Evolutionary conservation across 2,888 invertebrate genomes (phyloP).

Genomic region (Orchesellides sinensis): DNA sequence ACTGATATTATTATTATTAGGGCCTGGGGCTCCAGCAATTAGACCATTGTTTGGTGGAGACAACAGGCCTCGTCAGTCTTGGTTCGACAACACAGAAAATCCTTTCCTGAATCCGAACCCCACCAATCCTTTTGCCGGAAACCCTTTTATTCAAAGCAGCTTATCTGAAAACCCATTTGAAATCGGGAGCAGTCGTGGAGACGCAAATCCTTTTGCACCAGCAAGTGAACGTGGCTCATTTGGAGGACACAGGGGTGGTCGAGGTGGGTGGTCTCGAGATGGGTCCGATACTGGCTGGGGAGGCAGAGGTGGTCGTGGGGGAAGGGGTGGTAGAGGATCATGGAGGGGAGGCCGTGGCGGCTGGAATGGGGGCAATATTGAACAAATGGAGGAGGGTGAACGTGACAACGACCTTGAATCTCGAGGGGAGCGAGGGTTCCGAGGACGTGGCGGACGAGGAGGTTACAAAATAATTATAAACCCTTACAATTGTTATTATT

Average conservation of each 20-base stretch:
- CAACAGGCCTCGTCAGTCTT: conserved; percentile 31
- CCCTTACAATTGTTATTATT: not conserved
- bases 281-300: conserved; percentile 24
- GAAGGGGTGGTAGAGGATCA: conserved; percentile 37
- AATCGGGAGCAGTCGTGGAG: conserved; percentile 47
- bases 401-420: conserved; percentile 45
- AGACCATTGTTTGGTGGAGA: not conserved
- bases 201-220: conserved; percentile 40
- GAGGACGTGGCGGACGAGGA: conserved; percentile 28
- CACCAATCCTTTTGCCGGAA: conserved; percentile 71
- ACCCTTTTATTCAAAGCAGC: conserved; percentile 68
- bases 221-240: conserved; percentile 41
- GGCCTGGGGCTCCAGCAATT: not conserved
- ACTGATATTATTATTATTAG: not conserved
- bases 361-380: conserved; percentile 13
- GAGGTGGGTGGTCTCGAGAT: conserved; percentile 48
- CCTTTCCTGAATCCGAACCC: conserved; percentile 73
- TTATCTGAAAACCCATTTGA: conserved; percentile 73
- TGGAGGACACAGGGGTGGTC: conserved; percentile 45
- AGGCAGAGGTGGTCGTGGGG: conserved; percentile 30
- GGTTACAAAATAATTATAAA: not conserved
- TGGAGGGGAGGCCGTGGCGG: conserved; percentile 20
- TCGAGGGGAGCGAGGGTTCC: conserved; percentile 48
- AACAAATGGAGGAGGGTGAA: conserved; percentile 41
- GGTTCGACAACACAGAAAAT: conserved; percentile 60